Evolutionary conservation across 2,888 invertebrate species (phyloP).

Genomic region (Linnaemya tessellans): DNA sequence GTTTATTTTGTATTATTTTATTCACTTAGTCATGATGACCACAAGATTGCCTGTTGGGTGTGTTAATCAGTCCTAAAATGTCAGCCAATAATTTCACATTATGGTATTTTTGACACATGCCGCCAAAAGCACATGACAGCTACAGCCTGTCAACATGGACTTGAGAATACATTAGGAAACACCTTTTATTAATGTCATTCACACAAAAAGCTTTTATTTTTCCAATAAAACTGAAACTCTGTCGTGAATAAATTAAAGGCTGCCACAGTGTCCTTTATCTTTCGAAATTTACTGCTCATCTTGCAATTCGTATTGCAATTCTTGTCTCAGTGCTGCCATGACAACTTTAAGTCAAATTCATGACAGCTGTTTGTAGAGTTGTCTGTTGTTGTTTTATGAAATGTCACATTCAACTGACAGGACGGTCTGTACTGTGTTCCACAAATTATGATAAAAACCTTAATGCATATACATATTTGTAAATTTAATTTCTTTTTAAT

Average conservation of each 20-base stretch:
- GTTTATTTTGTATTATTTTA: too few relatives aligned
- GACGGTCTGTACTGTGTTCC: background rate
- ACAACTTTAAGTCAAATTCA: background rate
- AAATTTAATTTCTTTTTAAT: conserved; percentile 45
- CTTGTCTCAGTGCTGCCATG: background rate
- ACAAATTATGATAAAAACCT: background rate
- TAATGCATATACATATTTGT: background rate
- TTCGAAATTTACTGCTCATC: background rate
- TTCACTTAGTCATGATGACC: too few relatives aligned
- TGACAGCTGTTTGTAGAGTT: conserved; percentile 8
- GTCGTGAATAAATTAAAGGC: background rate
- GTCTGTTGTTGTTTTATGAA: background rate
- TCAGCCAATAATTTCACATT: too few relatives aligned
- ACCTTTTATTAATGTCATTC: too few relatives aligned
- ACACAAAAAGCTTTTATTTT: too few relatives aligned
- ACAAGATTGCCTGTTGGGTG: too few relatives aligned
- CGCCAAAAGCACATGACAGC: too few relatives aligned
- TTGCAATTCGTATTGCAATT: background rate
- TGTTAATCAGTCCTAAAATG: too few relatives aligned
- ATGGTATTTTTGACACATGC: too few relatives aligned
- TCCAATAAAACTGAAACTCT: background rate
- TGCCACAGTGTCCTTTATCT: background rate
- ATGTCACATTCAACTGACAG: conserved; percentile 21
- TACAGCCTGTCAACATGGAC: too few relatives aligned
- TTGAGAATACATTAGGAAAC: too few relatives aligned